Percentiles rank a stretch among this genome's conserved stretches.
Conservation (phyloP, 1,140 invertebrate species). For the Arion vulgaris region DNA sequence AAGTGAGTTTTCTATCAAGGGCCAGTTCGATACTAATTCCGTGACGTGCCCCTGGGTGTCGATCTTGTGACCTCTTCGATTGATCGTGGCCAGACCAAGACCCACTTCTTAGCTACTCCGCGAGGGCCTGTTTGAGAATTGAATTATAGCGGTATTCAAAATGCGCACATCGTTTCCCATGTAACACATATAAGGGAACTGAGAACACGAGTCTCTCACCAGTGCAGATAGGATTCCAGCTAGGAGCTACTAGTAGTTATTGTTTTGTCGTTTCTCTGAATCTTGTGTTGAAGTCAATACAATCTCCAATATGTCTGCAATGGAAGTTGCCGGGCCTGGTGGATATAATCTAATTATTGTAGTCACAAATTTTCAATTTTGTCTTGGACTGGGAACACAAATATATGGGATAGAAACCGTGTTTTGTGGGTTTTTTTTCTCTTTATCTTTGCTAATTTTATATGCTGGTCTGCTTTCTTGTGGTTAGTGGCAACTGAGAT, state of each 20-base stretch:
- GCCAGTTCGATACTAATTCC: conserved; percentile 16
- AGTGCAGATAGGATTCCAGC: background rate
- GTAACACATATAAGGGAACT: background rate
- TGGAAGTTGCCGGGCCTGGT: background rate
- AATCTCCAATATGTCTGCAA: background rate
- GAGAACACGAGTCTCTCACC: background rate
- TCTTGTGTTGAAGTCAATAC: background rate
- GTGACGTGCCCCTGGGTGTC: conserved; percentile 1
- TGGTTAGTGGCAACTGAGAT: background rate
- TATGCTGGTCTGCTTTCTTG: background rate
- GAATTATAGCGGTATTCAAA: background rate
- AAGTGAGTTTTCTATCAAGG: background rate
- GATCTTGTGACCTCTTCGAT: background rate
- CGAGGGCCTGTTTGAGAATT: conserved; percentile 1
- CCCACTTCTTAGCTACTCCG: background rate
- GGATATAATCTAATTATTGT: background rate
- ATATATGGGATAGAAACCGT: background rate
- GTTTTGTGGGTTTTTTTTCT: background rate
- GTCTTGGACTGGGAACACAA: background rate
- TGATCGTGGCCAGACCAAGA: conserved; percentile 7
- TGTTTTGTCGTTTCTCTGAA: background rate
- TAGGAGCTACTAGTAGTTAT: background rate
- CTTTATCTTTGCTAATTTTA: background rate
- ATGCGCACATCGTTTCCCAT: background rate
- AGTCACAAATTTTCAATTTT: conserved; percentile 12